Percentiles rank a stretch among this genome's conserved stretches.
Conservation (phyloP, 2,888 invertebrate genomes). For the Leucophora obtusa region DNA sequence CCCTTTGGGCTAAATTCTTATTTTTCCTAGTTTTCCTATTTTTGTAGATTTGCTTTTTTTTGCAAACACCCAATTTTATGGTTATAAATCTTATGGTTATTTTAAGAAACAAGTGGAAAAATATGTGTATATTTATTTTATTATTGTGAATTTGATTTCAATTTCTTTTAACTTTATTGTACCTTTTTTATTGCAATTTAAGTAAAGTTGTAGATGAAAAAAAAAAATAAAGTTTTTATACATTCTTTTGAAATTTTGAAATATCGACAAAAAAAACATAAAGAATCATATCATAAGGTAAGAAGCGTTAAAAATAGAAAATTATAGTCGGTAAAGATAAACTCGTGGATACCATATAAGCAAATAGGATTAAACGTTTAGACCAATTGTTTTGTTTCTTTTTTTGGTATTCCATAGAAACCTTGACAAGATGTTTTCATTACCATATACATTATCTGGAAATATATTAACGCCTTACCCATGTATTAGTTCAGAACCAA, state of each 20-base stretch:
- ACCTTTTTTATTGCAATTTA: slow-evolving; percentile 29
- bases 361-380: too few species aligned
- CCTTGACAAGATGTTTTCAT: too few species aligned
- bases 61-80: slow-evolving; percentile 42
- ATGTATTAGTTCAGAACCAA: too few species aligned
- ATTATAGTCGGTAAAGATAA: too few species aligned
- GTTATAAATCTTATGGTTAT: slow-evolving; percentile 50
- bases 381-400: too few species aligned
- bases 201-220: slow-evolving; percentile 11
- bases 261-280: too few species aligned
- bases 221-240: not conserved
- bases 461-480: too few species aligned
- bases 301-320: too few species aligned
- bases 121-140: slow-evolving; percentile 44
- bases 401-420: too few species aligned
- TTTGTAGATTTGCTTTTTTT: slow-evolving; percentile 26
- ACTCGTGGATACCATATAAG: too few species aligned
- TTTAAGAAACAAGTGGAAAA: slow-evolving; percentile 17
- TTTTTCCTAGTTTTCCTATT: slow-evolving; percentile 36
- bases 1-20: slow-evolving; percentile 46
- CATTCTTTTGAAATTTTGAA: not conserved
- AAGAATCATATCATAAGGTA: too few species aligned
- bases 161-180: slow-evolving; percentile 27
- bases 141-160: slow-evolving; percentile 51
- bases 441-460: too few species aligned